Conservation (phyloP, 2,113 vertebrate genomes). For the Gulo gulo region DNA sequence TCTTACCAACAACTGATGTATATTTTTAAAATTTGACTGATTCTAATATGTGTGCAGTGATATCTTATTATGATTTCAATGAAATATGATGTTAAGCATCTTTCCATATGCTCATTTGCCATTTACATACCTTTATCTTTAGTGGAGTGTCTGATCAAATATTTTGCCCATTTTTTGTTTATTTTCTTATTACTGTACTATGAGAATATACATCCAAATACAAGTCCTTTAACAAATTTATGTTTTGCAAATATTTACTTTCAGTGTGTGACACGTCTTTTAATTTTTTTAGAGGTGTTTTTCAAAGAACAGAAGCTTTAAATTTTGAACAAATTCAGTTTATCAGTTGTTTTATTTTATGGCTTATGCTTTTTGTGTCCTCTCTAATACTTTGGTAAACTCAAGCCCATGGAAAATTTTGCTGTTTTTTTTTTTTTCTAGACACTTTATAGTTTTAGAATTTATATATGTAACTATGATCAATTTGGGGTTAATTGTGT, state of each 20-base stretch:
- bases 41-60: background rate
- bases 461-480: background rate
- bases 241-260: constrained; percentile 32
- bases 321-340: constrained; percentile 36
- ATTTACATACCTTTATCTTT: background rate
- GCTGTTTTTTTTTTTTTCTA: background rate
- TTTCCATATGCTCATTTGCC: constrained; percentile 1
- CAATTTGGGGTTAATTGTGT: background rate
- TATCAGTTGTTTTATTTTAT: background rate
- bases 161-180: background rate
- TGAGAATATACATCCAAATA: background rate
- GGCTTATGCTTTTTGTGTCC: background rate
- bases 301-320: constrained; percentile 13
- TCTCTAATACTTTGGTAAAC: background rate
- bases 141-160: background rate
- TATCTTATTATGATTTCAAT: background rate
- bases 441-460: background rate
- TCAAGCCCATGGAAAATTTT: background rate
- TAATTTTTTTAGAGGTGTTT: constrained; percentile 40
- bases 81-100: constrained; percentile 16
- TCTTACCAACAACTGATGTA: background rate
- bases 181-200: background rate
- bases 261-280: background rate
- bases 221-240: background rate
- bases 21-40: background rate